These are phyloP conservation scores for Drosophila subsilvestris DNA, from an alignment of 2,888 invertebrate genomes.

Conservation along the genomic window DNA sequence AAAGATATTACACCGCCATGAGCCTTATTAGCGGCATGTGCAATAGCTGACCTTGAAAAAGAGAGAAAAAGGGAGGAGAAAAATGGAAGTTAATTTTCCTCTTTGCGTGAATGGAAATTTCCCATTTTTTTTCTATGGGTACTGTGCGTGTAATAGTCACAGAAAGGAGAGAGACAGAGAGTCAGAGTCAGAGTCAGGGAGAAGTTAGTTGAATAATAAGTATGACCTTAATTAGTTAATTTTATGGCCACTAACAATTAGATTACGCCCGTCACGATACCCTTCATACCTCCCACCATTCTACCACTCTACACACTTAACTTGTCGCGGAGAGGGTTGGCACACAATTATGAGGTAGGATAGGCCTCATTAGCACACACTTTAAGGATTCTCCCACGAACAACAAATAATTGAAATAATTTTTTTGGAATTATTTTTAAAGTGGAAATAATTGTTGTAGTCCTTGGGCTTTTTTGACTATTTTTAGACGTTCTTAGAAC, in stretches of 20 bases:
- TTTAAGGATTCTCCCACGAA: constrained; percentile 20
- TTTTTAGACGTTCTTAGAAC: not conserved
- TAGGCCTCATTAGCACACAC: constrained; percentile 52
- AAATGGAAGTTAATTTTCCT: not conserved
- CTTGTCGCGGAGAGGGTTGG: not conserved
- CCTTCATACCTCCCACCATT: constrained; percentile 16
- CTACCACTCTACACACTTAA: constrained; percentile 2
- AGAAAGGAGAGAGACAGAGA: constrained; percentile 26
- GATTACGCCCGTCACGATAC: constrained; percentile 69
- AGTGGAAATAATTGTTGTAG: too few relatives aligned
- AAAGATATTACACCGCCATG: not conserved
- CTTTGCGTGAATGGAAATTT: constrained; percentile 6
- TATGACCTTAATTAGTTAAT: constrained; percentile 76
- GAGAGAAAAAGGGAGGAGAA: constrained; percentile 1
- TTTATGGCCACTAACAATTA: constrained; percentile 74
- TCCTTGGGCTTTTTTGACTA: not conserved
- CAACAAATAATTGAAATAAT: not conserved
- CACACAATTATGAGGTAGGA: constrained; percentile 30
- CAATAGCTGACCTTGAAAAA: constrained; percentile 51
- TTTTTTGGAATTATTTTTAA: not conserved
- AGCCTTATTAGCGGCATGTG: constrained; percentile 12
- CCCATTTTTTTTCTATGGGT: constrained; percentile 2
- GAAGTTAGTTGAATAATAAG: constrained; percentile 64
- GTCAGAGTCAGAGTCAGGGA: constrained; percentile 40
- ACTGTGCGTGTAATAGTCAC: constrained; percentile 32